Evolutionary conservation across 2,797 vertebrate species (phyloP).

Genomic region (Alcedo atthis): DNA sequence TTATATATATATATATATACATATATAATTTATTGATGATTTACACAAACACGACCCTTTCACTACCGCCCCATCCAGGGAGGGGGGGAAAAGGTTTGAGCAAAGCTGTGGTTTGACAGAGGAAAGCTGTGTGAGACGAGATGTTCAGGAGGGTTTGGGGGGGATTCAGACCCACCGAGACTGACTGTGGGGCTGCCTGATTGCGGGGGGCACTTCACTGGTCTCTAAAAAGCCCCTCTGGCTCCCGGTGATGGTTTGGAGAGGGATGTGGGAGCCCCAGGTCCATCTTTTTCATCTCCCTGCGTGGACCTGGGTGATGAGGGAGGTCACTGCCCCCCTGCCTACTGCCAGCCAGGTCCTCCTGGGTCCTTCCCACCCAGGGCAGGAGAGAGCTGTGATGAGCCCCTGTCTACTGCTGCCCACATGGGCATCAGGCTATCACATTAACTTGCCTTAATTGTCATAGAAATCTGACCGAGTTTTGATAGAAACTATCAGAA

Average conservation of each 20-base stretch:
- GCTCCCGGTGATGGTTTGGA: background rate
- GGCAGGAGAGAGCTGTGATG: background rate
- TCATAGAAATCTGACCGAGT: background rate
- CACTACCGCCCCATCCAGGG: background rate
- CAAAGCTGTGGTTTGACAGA: background rate
- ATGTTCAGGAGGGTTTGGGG: background rate
- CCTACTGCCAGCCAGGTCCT: background rate
- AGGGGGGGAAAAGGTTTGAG: background rate
- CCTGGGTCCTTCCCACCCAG: background rate
- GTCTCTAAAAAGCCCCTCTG: background rate
- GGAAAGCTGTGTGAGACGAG: background rate
- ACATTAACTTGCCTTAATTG: background rate
- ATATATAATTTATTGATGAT: constrained; percentile 43
- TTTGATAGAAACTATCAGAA: background rate
- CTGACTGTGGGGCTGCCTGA: background rate
- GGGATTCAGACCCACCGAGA: fast-evolving
- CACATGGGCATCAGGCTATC: background rate
- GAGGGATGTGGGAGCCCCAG: background rate
- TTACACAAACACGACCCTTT: background rate
- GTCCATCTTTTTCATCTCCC: no score
- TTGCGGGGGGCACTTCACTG: background rate
- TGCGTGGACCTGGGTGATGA: background rate
- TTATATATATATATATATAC: background rate
- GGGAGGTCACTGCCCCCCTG: background rate
- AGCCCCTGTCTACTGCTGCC: background rate